phyloP scores from a whole-genome alignment of 2,888 invertebrate genomes.

The Heliconius erato region DNA sequence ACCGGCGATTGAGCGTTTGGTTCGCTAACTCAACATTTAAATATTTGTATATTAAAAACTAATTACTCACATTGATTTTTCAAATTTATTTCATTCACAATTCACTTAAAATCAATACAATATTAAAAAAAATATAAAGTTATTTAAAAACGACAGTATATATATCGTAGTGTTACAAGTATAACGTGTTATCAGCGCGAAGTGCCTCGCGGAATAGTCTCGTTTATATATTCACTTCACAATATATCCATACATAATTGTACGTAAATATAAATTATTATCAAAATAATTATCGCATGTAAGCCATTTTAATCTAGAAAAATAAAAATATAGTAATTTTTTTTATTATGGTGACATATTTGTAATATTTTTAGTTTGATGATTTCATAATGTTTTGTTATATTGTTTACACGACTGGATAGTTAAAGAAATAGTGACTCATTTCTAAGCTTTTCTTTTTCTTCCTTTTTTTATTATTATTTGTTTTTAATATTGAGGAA shows the following conservation, averaged over 20 bases:
- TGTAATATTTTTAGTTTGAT: not conserved
- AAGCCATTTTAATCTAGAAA: not conserved
- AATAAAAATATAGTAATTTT: not conserved
- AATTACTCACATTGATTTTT: not conserved
- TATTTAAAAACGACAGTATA: not conserved
- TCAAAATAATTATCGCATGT: not conserved
- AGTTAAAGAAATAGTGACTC: not conserved
- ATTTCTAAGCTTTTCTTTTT: not conserved
- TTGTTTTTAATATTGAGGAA: not conserved
- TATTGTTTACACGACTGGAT: not conserved
- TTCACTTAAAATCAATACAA: not conserved
- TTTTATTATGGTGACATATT: not conserved
- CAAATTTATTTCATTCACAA: not conserved
- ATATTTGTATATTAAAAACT: no score
- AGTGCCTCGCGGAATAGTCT: not conserved
- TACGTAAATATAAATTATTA: not conserved
- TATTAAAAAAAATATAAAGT: not conserved
- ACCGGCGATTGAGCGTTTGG: no score
- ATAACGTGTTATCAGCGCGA: conserved; percentile 1
- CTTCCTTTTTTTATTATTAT: not conserved
- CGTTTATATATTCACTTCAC: not conserved
- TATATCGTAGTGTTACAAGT: not conserved
- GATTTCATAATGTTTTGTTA: not conserved
- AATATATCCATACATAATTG: not conserved
- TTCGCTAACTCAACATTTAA: no score